Evolutionary conservation across 1,140 invertebrate genomes (phyloP).

Genomic region (Drosophila navojoa): DNA sequence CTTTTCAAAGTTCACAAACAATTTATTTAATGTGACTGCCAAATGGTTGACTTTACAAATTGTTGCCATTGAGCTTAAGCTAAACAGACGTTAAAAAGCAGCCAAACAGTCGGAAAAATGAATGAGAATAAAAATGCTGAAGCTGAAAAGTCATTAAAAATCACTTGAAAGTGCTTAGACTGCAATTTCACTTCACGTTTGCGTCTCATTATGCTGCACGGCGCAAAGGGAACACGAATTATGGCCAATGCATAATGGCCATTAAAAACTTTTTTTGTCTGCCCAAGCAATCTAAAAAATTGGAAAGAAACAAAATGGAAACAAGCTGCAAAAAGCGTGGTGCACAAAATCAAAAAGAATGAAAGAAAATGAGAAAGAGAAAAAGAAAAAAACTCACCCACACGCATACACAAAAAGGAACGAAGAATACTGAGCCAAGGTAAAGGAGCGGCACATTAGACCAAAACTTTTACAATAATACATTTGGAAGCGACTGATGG

Average conservation of each 20-base stretch:
- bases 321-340: conserved; percentile 24
- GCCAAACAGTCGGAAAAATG: conserved; percentile 39
- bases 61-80: conserved; percentile 19
- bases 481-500: conserved; percentile 60
- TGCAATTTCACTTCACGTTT: conserved; percentile 67
- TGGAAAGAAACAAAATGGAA: conserved; percentile 22
- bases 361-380: conserved; percentile 10
- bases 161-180: conserved; percentile 72
- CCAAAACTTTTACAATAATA: conserved; percentile 76
- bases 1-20: not conserved
- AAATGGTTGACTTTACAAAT: conserved; percentile 38
- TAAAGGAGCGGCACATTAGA: conserved; percentile 56
- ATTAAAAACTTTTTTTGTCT: conserved; percentile 70
- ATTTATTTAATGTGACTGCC: conserved; percentile 15
- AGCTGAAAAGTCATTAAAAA: conserved; percentile 69
- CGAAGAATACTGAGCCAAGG: conserved; percentile 39
- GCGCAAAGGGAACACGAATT: conserved; percentile 57
- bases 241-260: conserved; percentile 77
- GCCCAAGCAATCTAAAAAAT: conserved; percentile 44
- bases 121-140: conserved; percentile 29
- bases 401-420: not conserved
- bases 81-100: conserved; percentile 19
- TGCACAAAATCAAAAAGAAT: not conserved
- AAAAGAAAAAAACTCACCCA: conserved; percentile 1
- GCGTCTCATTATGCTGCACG: conserved; percentile 55